Evolutionary conservation across 2,888 invertebrate species (phyloP), one percentile per base, ranked within the genome.

Genomic region (Spodoptera picta): DNA sequence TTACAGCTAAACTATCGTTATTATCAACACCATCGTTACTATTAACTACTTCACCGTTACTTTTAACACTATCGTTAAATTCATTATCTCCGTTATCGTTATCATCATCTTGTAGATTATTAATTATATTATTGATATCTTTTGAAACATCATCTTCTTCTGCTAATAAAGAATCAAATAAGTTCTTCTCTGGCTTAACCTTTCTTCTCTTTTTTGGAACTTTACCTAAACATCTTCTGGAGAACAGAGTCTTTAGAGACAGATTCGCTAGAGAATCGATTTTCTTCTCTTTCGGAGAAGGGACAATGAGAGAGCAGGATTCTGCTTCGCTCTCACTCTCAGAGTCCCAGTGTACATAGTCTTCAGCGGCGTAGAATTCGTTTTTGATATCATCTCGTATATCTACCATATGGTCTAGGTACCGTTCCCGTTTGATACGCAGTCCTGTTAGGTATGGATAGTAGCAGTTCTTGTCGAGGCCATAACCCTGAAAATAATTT

Each of bases 181-280:
- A 50, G 44, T 12, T 57, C 46, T 66, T 70, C 42, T 75, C 71
- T 0, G 12, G 19, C 19, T 73, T 80, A 0, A 75, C 42, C 44
- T 53, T 67, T 48, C 83, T 88, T 44, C 69, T 75, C 57, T 83
- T 92, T 48, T 80, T 87, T 0, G 89, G 90, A 0, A 90, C 86
- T 77, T 87, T 90, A 0, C 89, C 92, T 0, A 91, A 57, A 2
- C 80, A 75, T 55, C 83, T 86, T 3, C 78, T 74, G 0, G 92
- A 91, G 80, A 90, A 92, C 50, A 94, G 79, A 0, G 84, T 87
- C 60, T 90, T 90, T 0, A 94, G 60, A 0, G 88, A 63, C 0
- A 94, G 70, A 0, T 79, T 79, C 0, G 85, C 76, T 0, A 94
- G 77, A 0, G 73, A 77, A 0, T 88, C 77, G 0, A 92, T 80